Base-by-base conservation (phyloP, 2,113 vertebrate species). In the Antechinus stuartii region DNA sequence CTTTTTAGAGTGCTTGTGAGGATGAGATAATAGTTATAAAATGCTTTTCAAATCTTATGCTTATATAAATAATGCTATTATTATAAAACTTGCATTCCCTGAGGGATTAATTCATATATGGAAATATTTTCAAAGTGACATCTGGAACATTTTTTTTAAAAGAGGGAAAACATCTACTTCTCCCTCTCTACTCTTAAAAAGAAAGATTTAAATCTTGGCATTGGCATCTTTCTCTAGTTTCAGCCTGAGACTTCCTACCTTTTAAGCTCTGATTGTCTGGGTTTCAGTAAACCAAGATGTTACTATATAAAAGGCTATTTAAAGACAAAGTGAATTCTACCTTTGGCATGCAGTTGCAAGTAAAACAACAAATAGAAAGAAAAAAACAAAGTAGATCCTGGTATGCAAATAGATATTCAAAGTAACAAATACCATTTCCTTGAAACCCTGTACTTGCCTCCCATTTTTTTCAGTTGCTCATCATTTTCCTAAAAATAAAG, bases 391-490 rank as follows among this genome's bases (percentile, higher is more conserved):
- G 54, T 2, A 25, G 46, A 0, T 6, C 8, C 9, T 46, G 11
- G 42, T 8, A 0, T 0, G 8, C 35, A 57, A 0, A 2, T 0
- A n/a, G 57, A 1, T 26, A 0, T 8, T 10, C 0, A 12, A 16
- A 0, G 52, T 46, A 2, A 2, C 53, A 2, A 0, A 23, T 0
- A 11, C 42, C 24, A 27, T 76, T 23, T 47, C 30, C 1, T 42
- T 2, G 89, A 90, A 90, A 42, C 26, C 2, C 7, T 22, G 0
- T 24, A 84, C 95, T 47, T 2, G 8, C n/a, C 57, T 27, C 0
- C 8, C 6, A 1, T 8, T 47, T 90, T 49, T 52, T 56, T 89
- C 46, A 26, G 53, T 61, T 23, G 54, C 49, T 47, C 42, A 76
- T 89, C 2, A 0, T 54, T 84, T 91, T 54, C 42, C 42, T 50